Percentiles rank a stretch among this genome's conserved stretches.
Conservation (phyloP, 2,888 invertebrate genomes). For the Brachypalpus laphriformis region DNA sequence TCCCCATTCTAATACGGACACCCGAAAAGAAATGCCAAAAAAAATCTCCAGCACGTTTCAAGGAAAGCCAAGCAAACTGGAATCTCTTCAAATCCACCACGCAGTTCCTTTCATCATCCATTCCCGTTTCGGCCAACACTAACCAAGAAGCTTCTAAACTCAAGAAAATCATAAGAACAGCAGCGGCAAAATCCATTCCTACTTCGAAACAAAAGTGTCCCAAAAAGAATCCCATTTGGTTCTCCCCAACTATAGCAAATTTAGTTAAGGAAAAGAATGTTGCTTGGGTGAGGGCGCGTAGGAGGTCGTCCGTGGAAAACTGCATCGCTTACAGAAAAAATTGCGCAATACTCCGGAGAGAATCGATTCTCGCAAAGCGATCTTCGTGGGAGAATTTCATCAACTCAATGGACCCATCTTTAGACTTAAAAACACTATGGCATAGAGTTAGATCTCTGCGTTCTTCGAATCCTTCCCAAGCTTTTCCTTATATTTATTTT, state of each 20-base stretch:
- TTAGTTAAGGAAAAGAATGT: too few relatives aligned
- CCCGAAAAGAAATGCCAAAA: background rate
- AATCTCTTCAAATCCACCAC: too few relatives aligned
- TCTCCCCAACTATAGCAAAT: background rate
- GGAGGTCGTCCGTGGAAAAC: too few relatives aligned
- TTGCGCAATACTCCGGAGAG: background rate
- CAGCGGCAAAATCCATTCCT: constrained; percentile 7
- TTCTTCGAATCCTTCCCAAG: background rate
- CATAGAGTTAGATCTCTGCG: constrained; percentile 9
- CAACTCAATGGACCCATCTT: too few relatives aligned
- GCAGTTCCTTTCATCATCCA: too few relatives aligned
- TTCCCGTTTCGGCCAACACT: too few relatives aligned
- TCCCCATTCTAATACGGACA: constrained; percentile 1
- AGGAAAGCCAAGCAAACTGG: too few relatives aligned
- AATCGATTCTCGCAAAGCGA: background rate
- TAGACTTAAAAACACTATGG: too few relatives aligned
- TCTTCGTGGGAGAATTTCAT: background rate
- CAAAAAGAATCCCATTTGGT: background rate
- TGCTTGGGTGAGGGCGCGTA: too few relatives aligned
- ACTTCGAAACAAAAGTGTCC: too few relatives aligned
- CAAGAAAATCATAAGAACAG: constrained; percentile 22
- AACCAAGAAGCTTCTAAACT: constrained; percentile 12
- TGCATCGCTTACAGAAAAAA: background rate
- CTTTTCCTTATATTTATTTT: too few relatives aligned
- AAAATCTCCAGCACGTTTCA: background rate